Percentiles rank a stretch among this genome's conserved stretches.
These are phyloP conservation scores for Drosophila rellima DNA, from an alignment of 2,888 invertebrate species.

Conservation along the genomic window DNA sequence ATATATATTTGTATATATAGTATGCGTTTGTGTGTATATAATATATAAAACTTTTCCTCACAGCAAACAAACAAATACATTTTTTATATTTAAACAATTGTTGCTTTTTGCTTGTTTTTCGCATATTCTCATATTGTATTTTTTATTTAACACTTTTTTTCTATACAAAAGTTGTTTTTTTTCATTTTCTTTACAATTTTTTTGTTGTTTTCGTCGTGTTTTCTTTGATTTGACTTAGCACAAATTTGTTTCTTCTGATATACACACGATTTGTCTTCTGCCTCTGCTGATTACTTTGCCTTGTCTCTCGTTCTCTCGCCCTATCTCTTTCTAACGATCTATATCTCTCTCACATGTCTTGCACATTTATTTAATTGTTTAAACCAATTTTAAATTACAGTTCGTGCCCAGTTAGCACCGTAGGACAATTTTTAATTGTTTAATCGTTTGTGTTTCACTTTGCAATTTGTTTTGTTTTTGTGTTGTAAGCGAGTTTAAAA, in stretches of 20 bases:
- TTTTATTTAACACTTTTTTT: constrained; percentile 7
- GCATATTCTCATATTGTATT: constrained; percentile 9
- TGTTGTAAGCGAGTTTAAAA: constrained; percentile 34
- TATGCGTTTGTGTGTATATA: constrained; percentile 35
- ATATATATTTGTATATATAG: constrained; percentile 23
- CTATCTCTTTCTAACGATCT: constrained; percentile 33
- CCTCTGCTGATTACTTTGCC: constrained; percentile 6
- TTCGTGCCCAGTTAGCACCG: constrained; percentile 52
- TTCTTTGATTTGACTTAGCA: constrained; percentile 32
- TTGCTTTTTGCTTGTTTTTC: constrained; percentile 12
- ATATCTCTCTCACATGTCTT: constrained; percentile 34
- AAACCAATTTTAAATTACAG: constrained; percentile 40
- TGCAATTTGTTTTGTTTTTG: constrained; percentile 16
- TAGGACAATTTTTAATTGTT: constrained; percentile 34
- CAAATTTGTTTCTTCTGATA: constrained; percentile 33
- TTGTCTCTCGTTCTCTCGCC: constrained; percentile 30
- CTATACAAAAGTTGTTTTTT: constrained; percentile 13
- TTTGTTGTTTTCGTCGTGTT: constrained; percentile 9
- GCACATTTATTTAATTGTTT: constrained; percentile 10
- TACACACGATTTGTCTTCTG: constrained; percentile 22
- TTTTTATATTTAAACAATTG: constrained; percentile 26
- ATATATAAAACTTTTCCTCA: constrained; percentile 39
- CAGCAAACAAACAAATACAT: constrained; percentile 35
- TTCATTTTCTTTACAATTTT: not conserved
- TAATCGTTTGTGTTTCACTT: constrained; percentile 14